Evolutionary conservation across 2,797 vertebrate genomes (phyloP), one percentile per base, ranked within the genome.

Genomic region (Rhinichthys osculus): DNA sequence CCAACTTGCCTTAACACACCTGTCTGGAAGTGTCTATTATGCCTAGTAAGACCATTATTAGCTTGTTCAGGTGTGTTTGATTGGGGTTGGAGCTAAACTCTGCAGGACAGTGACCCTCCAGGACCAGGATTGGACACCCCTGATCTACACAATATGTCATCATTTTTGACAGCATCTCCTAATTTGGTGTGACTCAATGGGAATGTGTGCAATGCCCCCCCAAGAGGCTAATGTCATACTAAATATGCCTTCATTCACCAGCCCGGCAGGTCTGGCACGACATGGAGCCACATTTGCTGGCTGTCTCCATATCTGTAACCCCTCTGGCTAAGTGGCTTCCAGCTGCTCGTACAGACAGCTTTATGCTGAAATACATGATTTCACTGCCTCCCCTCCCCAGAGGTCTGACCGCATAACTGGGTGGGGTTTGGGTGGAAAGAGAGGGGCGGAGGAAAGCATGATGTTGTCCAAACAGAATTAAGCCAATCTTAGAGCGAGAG

Each of bases 311-410:
- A 88, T 81, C 44, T 86, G 70, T 82, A 82, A 80, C 70, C 73
- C 81, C 73, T 27, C 44, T 42, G 76, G 72, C 70, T 90, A 90
- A 90, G 86, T 88, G 87, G 87, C 81, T 86, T 90, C 88, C 87
- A 90, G 88, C 90, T 90, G 90, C 82, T 87, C 59, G 40, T 67
- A 79, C 76, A 82, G 88, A 90, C 88, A 88, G 78, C 79, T 87
- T 66, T 73, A 80, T 79, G 62, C 50, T 38, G 62, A 81, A 81
- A 79, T 47, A 84, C 87, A 80, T 87, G 74, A 88, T 87, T 86
- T 86, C 85, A 84, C 78, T 84, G 83, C 77, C 81, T 81, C 17
- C 64, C 52, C 70, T 80, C 40, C 77, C 67, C 67, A 73, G 77
- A 72, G 77, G 76, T 85, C 67, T 72, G 67, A 80, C 76, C 30